phyloP scores from a whole-genome alignment of 2,113 vertebrate genomes.

The Canis aureus region DNA sequence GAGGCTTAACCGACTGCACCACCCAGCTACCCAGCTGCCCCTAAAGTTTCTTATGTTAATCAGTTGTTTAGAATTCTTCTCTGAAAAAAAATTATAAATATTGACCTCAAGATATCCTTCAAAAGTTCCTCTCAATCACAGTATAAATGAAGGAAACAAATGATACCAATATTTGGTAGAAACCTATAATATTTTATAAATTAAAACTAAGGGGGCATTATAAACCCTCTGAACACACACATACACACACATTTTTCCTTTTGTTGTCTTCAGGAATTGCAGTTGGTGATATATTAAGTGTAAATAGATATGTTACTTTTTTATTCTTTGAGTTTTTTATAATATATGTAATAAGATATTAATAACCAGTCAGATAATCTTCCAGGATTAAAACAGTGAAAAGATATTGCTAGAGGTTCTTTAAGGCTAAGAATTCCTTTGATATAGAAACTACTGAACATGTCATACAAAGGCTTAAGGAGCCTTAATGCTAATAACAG shows the following conservation, averaged over 20 bases:
- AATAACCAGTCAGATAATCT: background rate
- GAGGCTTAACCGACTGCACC: no score
- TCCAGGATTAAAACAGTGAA: slow-evolving; percentile 4
- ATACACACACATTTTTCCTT: background rate
- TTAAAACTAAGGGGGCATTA: background rate
- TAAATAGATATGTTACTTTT: background rate
- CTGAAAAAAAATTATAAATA: background rate
- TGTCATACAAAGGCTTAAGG: background rate
- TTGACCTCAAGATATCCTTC: background rate
- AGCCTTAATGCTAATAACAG: background rate
- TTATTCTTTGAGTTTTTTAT: background rate
- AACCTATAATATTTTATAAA: slow-evolving; percentile 7
- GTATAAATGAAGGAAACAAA: background rate
- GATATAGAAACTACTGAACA: background rate
- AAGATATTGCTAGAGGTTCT: background rate
- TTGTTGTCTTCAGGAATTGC: slow-evolving; percentile 35
- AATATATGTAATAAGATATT: background rate
- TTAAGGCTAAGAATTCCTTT: slow-evolving; percentile 29
- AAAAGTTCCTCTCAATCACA: background rate
- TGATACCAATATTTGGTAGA: background rate
- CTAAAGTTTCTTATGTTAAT: background rate
- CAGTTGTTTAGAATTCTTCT: background rate
- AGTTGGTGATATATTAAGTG: background rate
- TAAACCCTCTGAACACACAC: background rate
- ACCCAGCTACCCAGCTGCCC: no score